phyloP scores from a whole-genome alignment of 2,797 vertebrate genomes.

The Cryptoblepharus egeriae region DNA sequence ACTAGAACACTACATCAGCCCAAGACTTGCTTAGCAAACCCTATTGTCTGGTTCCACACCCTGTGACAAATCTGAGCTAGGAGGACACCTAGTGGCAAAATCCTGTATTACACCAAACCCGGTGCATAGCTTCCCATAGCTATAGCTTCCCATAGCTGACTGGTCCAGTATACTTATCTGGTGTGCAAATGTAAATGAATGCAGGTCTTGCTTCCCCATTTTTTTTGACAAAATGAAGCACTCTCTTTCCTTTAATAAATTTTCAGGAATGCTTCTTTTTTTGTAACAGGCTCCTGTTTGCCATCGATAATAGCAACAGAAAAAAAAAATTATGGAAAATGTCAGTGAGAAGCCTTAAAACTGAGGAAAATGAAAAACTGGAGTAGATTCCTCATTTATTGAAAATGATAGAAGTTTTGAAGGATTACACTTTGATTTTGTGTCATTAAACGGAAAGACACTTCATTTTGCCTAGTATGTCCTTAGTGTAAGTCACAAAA shows the following conservation, averaged over 20 bases:
- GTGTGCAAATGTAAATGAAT: not conserved
- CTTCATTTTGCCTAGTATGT: not conserved
- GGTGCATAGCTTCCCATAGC: no score
- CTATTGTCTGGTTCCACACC: not conserved
- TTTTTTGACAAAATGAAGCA: not conserved
- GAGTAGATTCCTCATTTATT: not conserved
- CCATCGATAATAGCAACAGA: not conserved
- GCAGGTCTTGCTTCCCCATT: not conserved
- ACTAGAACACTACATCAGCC: not conserved
- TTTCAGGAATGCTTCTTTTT: not conserved
- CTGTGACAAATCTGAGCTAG: not conserved
- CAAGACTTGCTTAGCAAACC: not conserved
- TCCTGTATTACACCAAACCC: not conserved
- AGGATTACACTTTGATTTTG: not conserved
- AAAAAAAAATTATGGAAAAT: slow-evolving; percentile 1
- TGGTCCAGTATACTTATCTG: not conserved
- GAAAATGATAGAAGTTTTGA: not conserved
- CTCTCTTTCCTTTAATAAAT: no score
- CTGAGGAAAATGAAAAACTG: not conserved
- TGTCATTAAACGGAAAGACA: not conserved
- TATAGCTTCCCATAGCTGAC: no score
- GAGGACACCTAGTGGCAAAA: slow-evolving; percentile 7
- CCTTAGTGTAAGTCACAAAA: not conserved
- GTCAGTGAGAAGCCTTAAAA: not conserved
- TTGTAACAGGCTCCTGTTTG: not conserved